Percentiles rank a stretch among this genome's conserved stretches.
Conservation (phyloP, 2,797 vertebrate species). For the Danio jaintianensis region DNA sequence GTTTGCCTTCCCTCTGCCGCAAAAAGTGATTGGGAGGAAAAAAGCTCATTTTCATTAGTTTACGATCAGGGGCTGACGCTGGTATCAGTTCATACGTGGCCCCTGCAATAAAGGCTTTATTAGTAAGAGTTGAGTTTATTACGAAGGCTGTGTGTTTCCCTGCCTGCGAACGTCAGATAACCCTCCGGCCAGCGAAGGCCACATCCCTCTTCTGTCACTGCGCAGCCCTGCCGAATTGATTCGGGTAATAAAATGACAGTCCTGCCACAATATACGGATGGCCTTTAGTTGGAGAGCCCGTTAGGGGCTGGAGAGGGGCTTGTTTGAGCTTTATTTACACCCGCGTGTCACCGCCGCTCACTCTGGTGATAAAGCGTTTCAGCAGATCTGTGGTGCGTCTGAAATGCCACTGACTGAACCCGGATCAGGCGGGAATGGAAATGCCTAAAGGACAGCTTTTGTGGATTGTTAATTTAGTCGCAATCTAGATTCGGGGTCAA, state of each 20-base stretch:
- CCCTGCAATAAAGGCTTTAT: constrained; percentile 80
- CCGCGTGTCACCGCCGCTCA: constrained; percentile 74
- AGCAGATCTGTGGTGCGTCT: constrained; percentile 76
- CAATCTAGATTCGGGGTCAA: constrained; percentile 67
- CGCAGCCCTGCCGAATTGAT: constrained; percentile 86
- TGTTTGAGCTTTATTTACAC: constrained; percentile 91
- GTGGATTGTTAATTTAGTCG: constrained; percentile 69
- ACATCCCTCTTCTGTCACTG: constrained; percentile 78
- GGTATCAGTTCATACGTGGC: constrained; percentile 47
- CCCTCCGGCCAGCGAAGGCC: constrained; percentile 83
- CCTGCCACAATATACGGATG: constrained; percentile 82
- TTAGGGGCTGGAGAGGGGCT: constrained; percentile 82
- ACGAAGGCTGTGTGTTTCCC: constrained; percentile 78
- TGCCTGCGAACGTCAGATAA: constrained; percentile 90
- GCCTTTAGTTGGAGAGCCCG: constrained; percentile 86
- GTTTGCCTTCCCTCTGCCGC: constrained; percentile 30
- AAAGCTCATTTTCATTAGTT: constrained; percentile 54
- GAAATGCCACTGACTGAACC: constrained; percentile 74
- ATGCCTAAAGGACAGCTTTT: constrained; percentile 66
- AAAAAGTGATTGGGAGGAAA: constrained; percentile 38
- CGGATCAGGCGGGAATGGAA: constrained; percentile 63
- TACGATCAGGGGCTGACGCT: constrained; percentile 34
- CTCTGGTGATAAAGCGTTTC: constrained; percentile 76
- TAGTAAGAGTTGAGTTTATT: constrained; percentile 84
- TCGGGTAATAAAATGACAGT: constrained; percentile 91